A percentile compares a stretch with the other conserved stretches of the same genome.
Evolutionary conservation across 1,140 invertebrate species (phyloP).

Genomic region (Vollenhovia emeryi): DNA sequence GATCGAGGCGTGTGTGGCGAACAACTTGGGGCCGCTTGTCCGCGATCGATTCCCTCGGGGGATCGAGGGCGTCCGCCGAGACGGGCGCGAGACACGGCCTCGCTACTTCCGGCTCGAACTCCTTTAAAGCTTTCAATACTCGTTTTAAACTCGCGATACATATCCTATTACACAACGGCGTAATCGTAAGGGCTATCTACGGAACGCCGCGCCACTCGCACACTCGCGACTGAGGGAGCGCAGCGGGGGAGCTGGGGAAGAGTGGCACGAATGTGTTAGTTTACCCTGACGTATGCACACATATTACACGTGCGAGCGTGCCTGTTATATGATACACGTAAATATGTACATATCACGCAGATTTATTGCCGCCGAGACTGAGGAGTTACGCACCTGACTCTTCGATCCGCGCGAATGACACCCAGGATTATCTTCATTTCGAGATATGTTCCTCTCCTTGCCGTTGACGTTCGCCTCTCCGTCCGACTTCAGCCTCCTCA

Average conservation of each 20-base stretch:
- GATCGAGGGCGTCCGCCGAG: slow-evolving; percentile 13
- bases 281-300: slow-evolving; percentile 72
- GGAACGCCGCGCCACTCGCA: slow-evolving; percentile 28
- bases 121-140: slow-evolving; percentile 37
- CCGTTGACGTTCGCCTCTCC: neutral
- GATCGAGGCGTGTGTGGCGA: slow-evolving; percentile 8
- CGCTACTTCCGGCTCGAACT: slow-evolving; percentile 22
- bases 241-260: neutral
- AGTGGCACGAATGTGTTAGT: slow-evolving; percentile 62
- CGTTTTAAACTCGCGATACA: slow-evolving; percentile 59
- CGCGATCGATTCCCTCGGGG: slow-evolving; percentile 9
- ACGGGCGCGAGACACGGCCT: neutral
- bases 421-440: neutral
- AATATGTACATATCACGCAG: slow-evolving; percentile 65
- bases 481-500: neutral
- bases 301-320: slow-evolving; percentile 67
- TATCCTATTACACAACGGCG: slow-evolving; percentile 59
- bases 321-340: slow-evolving; percentile 64
- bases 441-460: neutral
- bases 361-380: slow-evolving; percentile 68
- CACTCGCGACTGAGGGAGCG: slow-evolving; percentile 22
- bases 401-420: slow-evolving; percentile 4
- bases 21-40: slow-evolving; percentile 5
- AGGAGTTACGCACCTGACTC: slow-evolving; percentile 32
- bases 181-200: slow-evolving; percentile 53